Percentiles rank a stretch among this genome's conserved stretches.
Evolutionary conservation across 2,113 vertebrate species (phyloP).

Genomic region (Hypanus sabinus): DNA sequence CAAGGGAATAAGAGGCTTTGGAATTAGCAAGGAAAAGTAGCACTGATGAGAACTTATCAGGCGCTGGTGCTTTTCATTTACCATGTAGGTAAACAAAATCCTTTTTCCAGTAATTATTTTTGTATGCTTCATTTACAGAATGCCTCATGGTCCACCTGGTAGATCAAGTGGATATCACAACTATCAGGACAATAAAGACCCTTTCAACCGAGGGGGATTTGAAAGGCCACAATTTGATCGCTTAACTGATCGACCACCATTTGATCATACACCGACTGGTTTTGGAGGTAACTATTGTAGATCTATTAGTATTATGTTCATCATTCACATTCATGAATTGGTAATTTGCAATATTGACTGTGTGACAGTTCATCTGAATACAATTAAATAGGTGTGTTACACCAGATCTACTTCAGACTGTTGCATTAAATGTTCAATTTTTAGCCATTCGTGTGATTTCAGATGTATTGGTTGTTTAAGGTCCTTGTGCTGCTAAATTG

Average conservation of each 20-base stretch:
- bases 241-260: slow-evolving; percentile 69
- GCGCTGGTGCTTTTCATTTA: not conserved
- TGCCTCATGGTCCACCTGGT: not conserved
- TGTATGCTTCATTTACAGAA: not conserved
- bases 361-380: not conserved
- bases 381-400: not conserved
- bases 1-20: too few species aligned
- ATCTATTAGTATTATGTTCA: too few species aligned
- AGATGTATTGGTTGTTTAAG: not conserved
- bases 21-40: too few species aligned
- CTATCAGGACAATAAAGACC: slow-evolving; percentile 67
- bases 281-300: slow-evolving; percentile 61
- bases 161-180: slow-evolving; percentile 33
- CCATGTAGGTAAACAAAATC: not conserved
- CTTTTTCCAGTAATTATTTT: not conserved
- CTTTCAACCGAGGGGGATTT: slow-evolving; percentile 70
- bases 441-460: not conserved
- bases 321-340: not conserved
- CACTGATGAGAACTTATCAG: not conserved
- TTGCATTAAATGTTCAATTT: not conserved
- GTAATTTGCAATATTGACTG: not conserved
- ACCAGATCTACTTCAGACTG: not conserved
- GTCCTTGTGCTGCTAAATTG: not conserved
- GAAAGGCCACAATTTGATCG: slow-evolving; percentile 79
- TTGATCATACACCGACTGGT: slow-evolving; percentile 67